phyloP scores from a whole-genome alignment of 2,797 vertebrate species.

The Agapornis canus region DNA sequence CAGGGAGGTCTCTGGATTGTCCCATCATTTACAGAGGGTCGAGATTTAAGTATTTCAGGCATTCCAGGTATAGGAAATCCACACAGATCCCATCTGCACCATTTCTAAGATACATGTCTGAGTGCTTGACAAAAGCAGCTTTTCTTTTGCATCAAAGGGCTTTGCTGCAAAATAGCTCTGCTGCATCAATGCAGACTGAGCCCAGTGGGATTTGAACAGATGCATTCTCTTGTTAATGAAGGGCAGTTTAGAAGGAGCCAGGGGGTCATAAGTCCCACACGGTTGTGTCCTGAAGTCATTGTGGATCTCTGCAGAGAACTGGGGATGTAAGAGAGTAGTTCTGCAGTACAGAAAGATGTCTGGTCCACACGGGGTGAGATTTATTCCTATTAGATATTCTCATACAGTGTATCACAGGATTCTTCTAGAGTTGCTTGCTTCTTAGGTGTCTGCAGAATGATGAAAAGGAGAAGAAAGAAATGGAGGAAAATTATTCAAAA shows the following conservation, averaged over 20 bases:
- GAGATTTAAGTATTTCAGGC: not conserved
- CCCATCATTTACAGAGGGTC: not conserved
- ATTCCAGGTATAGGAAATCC: not conserved
- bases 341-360: not conserved
- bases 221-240: constrained; percentile 49
- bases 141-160: constrained; percentile 11
- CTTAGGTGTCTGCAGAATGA: constrained; percentile 43
- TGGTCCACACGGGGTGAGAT: not conserved
- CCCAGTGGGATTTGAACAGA: not conserved
- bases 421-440: not conserved
- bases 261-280: not conserved
- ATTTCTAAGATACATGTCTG: not conserved
- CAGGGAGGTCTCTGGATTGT: not conserved
- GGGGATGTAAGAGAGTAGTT: not conserved
- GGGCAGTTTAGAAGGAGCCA: constrained; percentile 27
- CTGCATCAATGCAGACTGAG: constrained; percentile 1
- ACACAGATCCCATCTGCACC: not conserved
- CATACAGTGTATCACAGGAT: constrained; percentile 67
- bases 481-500: constrained; percentile 47
- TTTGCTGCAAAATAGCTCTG: constrained; percentile 25
- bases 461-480: constrained; percentile 44
- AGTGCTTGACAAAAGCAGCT: constrained; percentile 26
- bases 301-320: not conserved
- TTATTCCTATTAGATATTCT: constrained; percentile 70
- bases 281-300: constrained; percentile 1